Evolutionary conservation across 2,888 invertebrate genomes (phyloP).

Genomic region (Emmelina monodactyla): DNA sequence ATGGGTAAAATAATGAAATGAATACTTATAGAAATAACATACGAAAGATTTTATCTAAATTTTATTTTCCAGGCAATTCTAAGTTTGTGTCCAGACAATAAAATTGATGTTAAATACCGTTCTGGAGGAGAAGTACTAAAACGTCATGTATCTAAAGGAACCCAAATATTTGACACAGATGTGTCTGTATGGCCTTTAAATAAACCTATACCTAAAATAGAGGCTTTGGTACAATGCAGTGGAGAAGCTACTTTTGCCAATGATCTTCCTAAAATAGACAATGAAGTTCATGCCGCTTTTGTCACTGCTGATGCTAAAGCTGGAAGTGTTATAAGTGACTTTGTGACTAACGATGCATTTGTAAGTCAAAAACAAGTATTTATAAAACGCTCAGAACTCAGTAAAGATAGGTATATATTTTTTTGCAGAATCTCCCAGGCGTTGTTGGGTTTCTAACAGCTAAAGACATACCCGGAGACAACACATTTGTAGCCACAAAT

Average conservation of each 20-base stretch:
- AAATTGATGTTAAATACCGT: slow-evolving; percentile 33
- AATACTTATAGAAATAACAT: no score
- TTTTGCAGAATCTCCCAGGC: slow-evolving; percentile 57
- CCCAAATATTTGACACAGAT: slow-evolving; percentile 68
- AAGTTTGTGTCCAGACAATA: slow-evolving; percentile 41
- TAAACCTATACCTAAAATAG: slow-evolving; percentile 68
- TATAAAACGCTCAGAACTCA: no score
- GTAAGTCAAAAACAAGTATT: slow-evolving; percentile 9
- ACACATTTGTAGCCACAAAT: slow-evolving; percentile 23
- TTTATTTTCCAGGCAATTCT: slow-evolving; percentile 30
- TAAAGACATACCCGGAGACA: slow-evolving; percentile 68
- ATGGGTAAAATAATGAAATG: not conserved
- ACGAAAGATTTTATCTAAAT: no score
- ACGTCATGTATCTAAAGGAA: slow-evolving; percentile 55
- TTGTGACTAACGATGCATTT: slow-evolving; percentile 58
- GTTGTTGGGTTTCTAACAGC: slow-evolving; percentile 67
- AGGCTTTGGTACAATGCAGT: slow-evolving; percentile 42
- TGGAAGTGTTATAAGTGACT: slow-evolving; percentile 32
- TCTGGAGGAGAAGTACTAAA: slow-evolving; percentile 59
- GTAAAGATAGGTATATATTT: no score
- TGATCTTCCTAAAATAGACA: slow-evolving; percentile 52
- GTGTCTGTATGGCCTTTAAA: slow-evolving; percentile 69
- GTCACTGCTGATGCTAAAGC: slow-evolving; percentile 48
- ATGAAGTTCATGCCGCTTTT: slow-evolving; percentile 68
- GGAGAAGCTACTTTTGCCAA: slow-evolving; percentile 70